Evolutionary conservation across 2,888 invertebrate genomes (phyloP).

Genomic region (Pherbina coryleti): DNA sequence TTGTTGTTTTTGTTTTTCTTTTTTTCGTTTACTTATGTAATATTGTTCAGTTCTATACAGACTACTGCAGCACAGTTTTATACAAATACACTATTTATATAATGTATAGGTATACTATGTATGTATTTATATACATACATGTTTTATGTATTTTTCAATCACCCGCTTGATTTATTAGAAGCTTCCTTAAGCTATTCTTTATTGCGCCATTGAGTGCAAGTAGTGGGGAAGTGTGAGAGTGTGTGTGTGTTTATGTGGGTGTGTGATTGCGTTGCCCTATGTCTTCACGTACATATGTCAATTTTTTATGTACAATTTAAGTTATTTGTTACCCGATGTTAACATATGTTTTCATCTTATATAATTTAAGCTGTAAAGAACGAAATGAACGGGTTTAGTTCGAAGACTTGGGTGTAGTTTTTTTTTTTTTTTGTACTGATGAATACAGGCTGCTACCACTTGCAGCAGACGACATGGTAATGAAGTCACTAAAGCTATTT

Average conservation of each 20-base stretch:
- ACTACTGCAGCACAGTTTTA: not conserved
- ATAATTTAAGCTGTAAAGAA: no score
- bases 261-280: not conserved
- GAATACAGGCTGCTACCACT: not conserved
- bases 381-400: no score
- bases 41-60: not conserved
- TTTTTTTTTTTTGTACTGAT: not conserved
- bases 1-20: not conserved
- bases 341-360: constrained; percentile 12
- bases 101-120: not conserved
- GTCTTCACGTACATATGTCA: constrained; percentile 14
- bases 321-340: constrained; percentile 24
- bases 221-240: no score
- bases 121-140: not conserved
- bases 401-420: no score
- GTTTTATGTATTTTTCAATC: constrained; percentile 25
- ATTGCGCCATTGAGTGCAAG: not conserved
- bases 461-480: not conserved
- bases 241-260: not conserved
- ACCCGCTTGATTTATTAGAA: constrained; percentile 33
- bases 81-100: not conserved
- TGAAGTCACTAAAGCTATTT: not conserved
- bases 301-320: constrained; percentile 33
- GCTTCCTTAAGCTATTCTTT: not conserved
- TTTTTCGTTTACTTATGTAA: not conserved